Base-by-base conservation (phyloP, 64 coral and sea anemone species). In the Pocillopora damicornis region DNA sequence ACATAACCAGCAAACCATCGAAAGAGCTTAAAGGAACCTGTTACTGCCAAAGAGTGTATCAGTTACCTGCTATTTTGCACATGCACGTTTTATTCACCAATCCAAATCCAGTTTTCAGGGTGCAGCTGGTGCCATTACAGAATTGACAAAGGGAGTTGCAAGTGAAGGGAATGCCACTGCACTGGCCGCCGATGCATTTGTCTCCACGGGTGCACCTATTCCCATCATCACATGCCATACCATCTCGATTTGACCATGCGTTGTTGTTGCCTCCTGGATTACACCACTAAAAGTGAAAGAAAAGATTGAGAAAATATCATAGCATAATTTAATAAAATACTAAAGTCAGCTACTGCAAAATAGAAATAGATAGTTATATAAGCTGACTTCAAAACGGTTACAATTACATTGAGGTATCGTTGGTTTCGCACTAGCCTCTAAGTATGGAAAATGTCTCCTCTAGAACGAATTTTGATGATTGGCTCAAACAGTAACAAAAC, bases 101-200 rank as follows among this genome's bases (percentile, higher is more conserved):
- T 36, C 95, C 95, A 81, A 91, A 98, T 9, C 95, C 95, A 68
- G 92, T 84, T 25, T 94, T 93, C n/a, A 90, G 79, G 56, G 89
- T 91, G 75, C 95, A 98, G 59, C 60, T 77, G 64, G 87, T 88
- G 26, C 95, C 95, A 79, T 98, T 91, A 76, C 95, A 98, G 45
- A 63, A 79, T 74, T 98, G 95, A 68, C 95, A 98, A 11, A 86
- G 74, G 5, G 88, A 68, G 60, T 98, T 98, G 42, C 95, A 98
- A 18, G 15, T 94, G 25, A 98, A 91, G 3, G 85, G 60, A 26
- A 80, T 87, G 13, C 85, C 92, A 17, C 68, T 88, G 59, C 95
- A 98, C 60, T 91, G 95, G 15, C 95, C 95, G 35, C 22, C 35
- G 20, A 61, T 76, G 57, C 95, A 98, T 6, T 22, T 93, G 86